These are phyloP conservation scores for Scaeva pyrastri DNA, from an alignment of 2,888 invertebrate species.

Conservation along the genomic window DNA sequence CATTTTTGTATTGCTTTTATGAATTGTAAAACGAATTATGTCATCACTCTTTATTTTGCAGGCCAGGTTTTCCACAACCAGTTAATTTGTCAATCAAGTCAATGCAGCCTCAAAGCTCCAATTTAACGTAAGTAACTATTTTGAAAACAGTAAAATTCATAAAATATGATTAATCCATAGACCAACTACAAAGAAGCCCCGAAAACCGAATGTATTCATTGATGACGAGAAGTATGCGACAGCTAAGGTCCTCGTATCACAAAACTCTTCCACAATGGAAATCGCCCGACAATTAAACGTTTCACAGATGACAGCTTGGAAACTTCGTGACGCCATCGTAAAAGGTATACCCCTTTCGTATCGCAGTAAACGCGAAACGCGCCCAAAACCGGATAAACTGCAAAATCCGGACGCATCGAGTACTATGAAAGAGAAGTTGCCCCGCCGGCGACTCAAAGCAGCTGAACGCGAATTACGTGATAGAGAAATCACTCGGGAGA, in stretches of 20 bases:
- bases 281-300: slow-evolving; percentile 83
- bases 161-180: slow-evolving; percentile 44
- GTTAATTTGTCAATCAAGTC: slow-evolving; percentile 82
- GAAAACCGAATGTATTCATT: slow-evolving; percentile 83
- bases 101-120: slow-evolving; percentile 78
- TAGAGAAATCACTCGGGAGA: slow-evolving; percentile 82
- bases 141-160: background rate
- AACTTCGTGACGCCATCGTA: slow-evolving; percentile 83
- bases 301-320: slow-evolving; percentile 84
- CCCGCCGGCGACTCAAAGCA: slow-evolving; percentile 81
- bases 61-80: slow-evolving; percentile 79
- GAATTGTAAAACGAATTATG: background rate
- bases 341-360: slow-evolving; percentile 83
- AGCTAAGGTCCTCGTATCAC: slow-evolving; percentile 82
- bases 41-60: slow-evolving; percentile 63
- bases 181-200: slow-evolving; percentile 81
- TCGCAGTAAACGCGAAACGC: slow-evolving; percentile 80
- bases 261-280: slow-evolving; percentile 83
- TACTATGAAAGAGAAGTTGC: slow-evolving; percentile 76
- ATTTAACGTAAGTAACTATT: slow-evolving; percentile 79
- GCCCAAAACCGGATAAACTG: slow-evolving; percentile 56
- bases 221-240: slow-evolving; percentile 83
- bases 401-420: slow-evolving; percentile 57
- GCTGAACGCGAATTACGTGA: slow-evolving; percentile 82
- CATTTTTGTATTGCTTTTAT: background rate